phyloP scores from a whole-genome alignment of 2,113 vertebrate genomes.

The pig (Sus scrofa) region DNA sequence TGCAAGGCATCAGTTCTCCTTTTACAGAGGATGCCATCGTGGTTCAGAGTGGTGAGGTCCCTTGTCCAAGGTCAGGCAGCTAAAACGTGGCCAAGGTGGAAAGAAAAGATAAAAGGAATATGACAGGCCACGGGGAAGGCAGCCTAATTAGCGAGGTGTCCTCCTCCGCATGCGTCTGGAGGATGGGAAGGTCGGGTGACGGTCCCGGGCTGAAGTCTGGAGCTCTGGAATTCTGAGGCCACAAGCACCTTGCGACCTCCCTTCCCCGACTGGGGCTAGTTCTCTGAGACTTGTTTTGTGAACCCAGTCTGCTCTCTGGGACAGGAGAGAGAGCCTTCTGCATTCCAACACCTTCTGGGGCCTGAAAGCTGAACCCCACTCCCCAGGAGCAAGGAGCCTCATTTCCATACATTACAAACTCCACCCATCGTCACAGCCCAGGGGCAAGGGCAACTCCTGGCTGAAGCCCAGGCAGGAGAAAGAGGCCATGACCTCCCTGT shows the following conservation, averaged over 20 bases:
- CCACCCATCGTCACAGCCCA: conserved; percentile 44
- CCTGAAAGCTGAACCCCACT: conserved; percentile 46
- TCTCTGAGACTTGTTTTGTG: conserved; percentile 64
- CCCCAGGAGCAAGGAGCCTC: background rate
- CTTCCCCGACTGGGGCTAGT: conserved; percentile 44
- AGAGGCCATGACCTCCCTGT: background rate
- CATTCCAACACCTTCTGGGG: conserved; percentile 63
- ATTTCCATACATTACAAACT: conserved; percentile 77
- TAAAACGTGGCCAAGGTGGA: conserved; percentile 15
- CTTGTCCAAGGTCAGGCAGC: conserved; percentile 61
- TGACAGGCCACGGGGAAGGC: background rate
- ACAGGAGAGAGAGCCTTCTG: conserved; percentile 36
- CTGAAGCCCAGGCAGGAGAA: background rate
- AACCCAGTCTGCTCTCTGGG: background rate
- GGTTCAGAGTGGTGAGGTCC: conserved; percentile 3
- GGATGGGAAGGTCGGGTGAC: background rate
- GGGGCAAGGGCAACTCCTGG: conserved; percentile 30
- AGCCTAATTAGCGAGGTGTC: conserved; percentile 47
- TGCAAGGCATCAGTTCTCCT: background rate
- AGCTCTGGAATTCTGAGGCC: background rate
- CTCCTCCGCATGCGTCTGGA: background rate
- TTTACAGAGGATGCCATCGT: background rate
- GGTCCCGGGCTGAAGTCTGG: no score
- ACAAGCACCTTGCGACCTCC: background rate
- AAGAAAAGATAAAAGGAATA: conserved; percentile 23